phyloP scores from a whole-genome alignment of 2,888 invertebrate genomes.

The Altica lythri region DNA sequence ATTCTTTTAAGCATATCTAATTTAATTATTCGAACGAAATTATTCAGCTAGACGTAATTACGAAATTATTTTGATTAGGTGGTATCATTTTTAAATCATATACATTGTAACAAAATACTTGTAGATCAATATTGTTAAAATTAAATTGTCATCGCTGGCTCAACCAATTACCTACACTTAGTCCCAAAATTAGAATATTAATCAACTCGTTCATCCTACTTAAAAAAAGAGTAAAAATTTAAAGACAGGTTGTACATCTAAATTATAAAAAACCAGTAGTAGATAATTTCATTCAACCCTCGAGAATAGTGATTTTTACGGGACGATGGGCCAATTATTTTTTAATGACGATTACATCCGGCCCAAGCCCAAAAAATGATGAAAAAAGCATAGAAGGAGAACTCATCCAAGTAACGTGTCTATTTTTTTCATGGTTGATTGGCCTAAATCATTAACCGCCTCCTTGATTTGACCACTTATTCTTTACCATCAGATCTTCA shows the following conservation, averaged over 20 bases:
- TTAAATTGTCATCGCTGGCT: too few relatives aligned
- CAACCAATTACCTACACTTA: too few relatives aligned
- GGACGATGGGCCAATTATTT: slow-evolving; percentile 37
- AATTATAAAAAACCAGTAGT: slow-evolving; percentile 14
- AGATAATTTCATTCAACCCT: slow-evolving; percentile 30
- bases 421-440: slow-evolving; percentile 29
- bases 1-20: too few relatives aligned
- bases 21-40: too few relatives aligned
- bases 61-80: too few relatives aligned
- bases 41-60: too few relatives aligned
- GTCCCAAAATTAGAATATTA: too few relatives aligned
- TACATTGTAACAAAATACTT: too few relatives aligned
- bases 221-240: not conserved
- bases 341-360: slow-evolving; percentile 43
- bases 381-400: slow-evolving; percentile 18
- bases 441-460: slow-evolving; percentile 15
- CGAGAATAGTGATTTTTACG: slow-evolving; percentile 32
- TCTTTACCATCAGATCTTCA: not conserved
- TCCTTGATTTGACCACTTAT: slow-evolving; percentile 3
- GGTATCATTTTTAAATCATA: too few relatives aligned
- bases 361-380: slow-evolving; percentile 22
- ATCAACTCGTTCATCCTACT: too few relatives aligned
- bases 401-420: slow-evolving; percentile 32
- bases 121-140: too few relatives aligned
- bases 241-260: not conserved